Evolutionary conservation across 1,140 invertebrate genomes (phyloP).

Genomic region (Eriosoma lanigerum): DNA sequence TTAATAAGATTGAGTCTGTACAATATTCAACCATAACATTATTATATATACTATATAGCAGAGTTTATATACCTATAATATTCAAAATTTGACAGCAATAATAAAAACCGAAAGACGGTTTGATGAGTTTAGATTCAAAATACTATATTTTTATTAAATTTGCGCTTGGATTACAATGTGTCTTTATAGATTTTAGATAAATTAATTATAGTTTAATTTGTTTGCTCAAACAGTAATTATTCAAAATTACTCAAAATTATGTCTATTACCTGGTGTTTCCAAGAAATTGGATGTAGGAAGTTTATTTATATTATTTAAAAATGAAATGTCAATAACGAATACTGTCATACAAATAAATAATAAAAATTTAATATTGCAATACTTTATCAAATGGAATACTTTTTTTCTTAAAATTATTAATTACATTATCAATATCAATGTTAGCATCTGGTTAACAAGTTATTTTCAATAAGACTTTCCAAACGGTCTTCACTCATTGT

Average conservation of each 20-base stretch:
- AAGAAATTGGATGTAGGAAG: too few relatives aligned
- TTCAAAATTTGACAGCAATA: slow-evolving; percentile 23
- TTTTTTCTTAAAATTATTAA: background rate
- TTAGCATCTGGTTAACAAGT: background rate
- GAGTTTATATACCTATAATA: slow-evolving; percentile 25
- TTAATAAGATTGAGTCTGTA: slow-evolving; percentile 44
- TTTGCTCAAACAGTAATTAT: too few relatives aligned
- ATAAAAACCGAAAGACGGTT: slow-evolving; percentile 5
- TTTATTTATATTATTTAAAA: too few relatives aligned
- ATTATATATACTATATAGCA: slow-evolving; percentile 35
- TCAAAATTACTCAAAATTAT: too few relatives aligned
- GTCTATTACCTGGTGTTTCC: too few relatives aligned
- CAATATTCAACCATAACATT: slow-evolving; percentile 45
- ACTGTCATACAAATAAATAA: too few relatives aligned
- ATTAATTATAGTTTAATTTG: too few relatives aligned
- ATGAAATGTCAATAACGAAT: too few relatives aligned
- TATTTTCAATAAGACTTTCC: slow-evolving; percentile 1
- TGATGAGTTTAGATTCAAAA: slow-evolving; percentile 41
- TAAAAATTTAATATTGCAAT: slow-evolving; percentile 1
- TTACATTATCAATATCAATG: background rate
- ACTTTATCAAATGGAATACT: background rate
- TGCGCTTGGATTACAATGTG: slow-evolving; percentile 1
- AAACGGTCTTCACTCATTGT: background rate
- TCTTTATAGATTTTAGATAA: too few relatives aligned
- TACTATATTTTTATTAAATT: slow-evolving; percentile 37